Percentiles rank a stretch among this genome's conserved stretches.
These are phyloP conservation scores for Sphecodes monilicornis DNA, from an alignment of 2,888 invertebrate genomes.

Conservation along the genomic window DNA sequence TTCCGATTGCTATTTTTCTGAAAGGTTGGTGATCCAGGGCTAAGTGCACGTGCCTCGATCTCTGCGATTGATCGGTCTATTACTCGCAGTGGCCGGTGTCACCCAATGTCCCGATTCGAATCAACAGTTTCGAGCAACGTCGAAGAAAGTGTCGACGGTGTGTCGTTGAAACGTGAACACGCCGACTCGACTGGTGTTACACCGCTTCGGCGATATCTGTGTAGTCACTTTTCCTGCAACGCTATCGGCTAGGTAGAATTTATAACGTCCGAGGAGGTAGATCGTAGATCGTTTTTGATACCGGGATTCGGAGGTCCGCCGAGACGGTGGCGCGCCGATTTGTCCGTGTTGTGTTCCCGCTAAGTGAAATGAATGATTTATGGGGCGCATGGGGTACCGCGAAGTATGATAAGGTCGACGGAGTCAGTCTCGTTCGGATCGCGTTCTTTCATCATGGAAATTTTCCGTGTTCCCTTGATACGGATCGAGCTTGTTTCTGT, in stretches of 20 bases:
- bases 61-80: constrained; percentile 64
- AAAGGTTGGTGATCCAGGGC: constrained; percentile 11
- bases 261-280: constrained; percentile 29
- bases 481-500: neutral
- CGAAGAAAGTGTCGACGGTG: constrained; percentile 60
- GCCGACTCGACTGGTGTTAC: constrained; percentile 28
- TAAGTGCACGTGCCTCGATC: constrained; percentile 58
- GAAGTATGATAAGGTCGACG: constrained; percentile 34
- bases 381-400: neutral
- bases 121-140: constrained; percentile 28
- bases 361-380: constrained; percentile 17
- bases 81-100: constrained; percentile 44
- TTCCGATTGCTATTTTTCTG: neutral
- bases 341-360: constrained; percentile 13
- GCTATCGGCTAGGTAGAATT: constrained; percentile 31
- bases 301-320: constrained; percentile 11
- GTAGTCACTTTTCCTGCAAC: constrained; percentile 23
- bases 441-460: neutral
- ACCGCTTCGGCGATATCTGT: constrained; percentile 18
- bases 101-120: constrained; percentile 36
- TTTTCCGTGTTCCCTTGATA: neutral
- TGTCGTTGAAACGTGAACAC: constrained; percentile 40
- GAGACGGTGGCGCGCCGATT: constrained; percentile 10
- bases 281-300: constrained; percentile 43
- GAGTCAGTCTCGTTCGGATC: neutral